Base-by-base conservation (phyloP, 2,888 invertebrate genomes). In the Rhorus exstirpatorius region DNA sequence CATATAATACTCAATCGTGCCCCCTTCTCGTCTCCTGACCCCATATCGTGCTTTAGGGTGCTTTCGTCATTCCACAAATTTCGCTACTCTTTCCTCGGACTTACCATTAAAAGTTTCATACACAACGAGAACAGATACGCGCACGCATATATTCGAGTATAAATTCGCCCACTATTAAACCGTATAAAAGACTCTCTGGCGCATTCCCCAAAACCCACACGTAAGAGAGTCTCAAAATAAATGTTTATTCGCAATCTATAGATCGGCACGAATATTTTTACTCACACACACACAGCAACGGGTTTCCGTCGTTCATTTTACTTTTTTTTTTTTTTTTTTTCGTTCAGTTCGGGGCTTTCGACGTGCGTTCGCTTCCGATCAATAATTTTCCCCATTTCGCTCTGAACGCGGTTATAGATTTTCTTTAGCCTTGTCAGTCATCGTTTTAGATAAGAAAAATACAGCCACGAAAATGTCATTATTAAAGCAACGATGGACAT, bases 141-240 rank as follows among this genome's bases (percentile, higher is more conserved):
- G 26, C 21, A 46, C 6, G 38, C 19, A 55, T 17, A 55, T 8
- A 53, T 26, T 31, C 49, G 4, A 44, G 26, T 71, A 71, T 44
- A 35, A 58, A 60, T 60, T 46, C 76, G 49, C 38, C 58, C 46
- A 58, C 63, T 12, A 46, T 21, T 61, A 60, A 60, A 46, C 65
- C 24, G 21, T 44, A 24, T 61, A 21, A 51, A 76, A 60, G 53
- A 68, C 72, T 65, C 68, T 46, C 44, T 60, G 31, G 31, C n/a
- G 31, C n/a, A 12, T 6, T 3, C 17, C 55, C 68, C 58, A n/a
- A n/a, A n/a, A 17, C 58, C 81, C 65, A 81, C 51, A 44, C 17
- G 35, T 38, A 8, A 17, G 19, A 44, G 19, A 31, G 12, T 7
- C 53, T 68, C 61, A 81, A 81, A 81, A 81, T 78, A 81, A 61